Evolutionary conservation across 92 coral and sea anemone species (phyloP).

Genomic region (Palythoa heliodiscus): DNA sequence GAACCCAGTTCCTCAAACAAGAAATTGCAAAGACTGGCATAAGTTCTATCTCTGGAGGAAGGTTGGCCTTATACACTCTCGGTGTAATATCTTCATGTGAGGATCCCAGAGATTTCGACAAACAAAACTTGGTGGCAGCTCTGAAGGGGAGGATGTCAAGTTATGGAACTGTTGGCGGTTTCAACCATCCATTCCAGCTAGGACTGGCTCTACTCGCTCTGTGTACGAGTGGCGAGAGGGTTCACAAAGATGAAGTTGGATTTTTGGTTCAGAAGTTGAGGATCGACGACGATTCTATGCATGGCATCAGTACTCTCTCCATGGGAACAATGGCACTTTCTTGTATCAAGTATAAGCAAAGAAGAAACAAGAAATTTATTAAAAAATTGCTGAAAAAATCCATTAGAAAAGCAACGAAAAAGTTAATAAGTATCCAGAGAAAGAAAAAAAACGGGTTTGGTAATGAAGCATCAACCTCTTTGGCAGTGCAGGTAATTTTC

Average conservation of each 20-base stretch:
- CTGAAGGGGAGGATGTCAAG: slow-evolving; percentile 51
- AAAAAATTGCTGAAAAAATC: background rate
- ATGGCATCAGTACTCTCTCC: slow-evolving; percentile 62
- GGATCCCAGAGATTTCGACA: slow-evolving; percentile 62
- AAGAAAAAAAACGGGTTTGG: slow-evolving; percentile 61
- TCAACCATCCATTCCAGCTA: slow-evolving; percentile 71
- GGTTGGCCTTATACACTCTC: slow-evolving; percentile 58
- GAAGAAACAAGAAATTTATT: background rate
- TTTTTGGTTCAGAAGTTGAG: slow-evolving; percentile 14
- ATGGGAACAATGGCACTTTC: slow-evolving; percentile 71
- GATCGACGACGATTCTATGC: slow-evolving; percentile 7
- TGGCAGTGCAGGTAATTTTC: slow-evolving; percentile 50
- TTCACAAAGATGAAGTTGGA: background rate
- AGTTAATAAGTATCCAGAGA: slow-evolving; percentile 47
- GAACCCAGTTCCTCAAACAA: slow-evolving; percentile 45
- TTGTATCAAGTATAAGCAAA: slow-evolving; percentile 43
- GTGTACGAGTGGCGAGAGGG: slow-evolving; percentile 59
- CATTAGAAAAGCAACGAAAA: slow-evolving; percentile 5
- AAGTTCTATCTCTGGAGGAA: slow-evolving; percentile 55
- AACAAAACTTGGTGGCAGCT: slow-evolving; percentile 52
- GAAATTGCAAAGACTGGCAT: slow-evolving; percentile 49
- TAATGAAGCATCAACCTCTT: slow-evolving; percentile 65
- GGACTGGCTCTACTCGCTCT: slow-evolving; percentile 74
- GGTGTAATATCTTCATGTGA: slow-evolving; percentile 73
- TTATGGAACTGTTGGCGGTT: slow-evolving; percentile 46